Evolutionary conservation across 2,888 invertebrate species (phyloP).

Genomic region (Frankliniella fusca): DNA sequence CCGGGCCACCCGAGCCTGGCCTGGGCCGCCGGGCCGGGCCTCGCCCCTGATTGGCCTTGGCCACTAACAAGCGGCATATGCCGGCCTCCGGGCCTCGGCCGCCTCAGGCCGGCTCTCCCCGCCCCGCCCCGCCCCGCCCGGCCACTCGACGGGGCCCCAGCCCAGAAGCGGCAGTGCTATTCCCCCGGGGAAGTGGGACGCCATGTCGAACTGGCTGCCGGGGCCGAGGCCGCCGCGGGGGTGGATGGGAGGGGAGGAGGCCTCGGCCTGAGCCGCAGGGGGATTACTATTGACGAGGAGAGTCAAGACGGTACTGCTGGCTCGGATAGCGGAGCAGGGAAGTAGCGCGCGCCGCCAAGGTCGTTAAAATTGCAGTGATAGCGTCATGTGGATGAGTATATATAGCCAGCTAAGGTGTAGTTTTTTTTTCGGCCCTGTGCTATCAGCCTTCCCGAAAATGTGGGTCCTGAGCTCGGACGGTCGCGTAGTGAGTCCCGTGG

Average conservation of each 20-base stretch:
- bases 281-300: neutral
- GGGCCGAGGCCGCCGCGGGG: no score
- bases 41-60: neutral
- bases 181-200: neutral
- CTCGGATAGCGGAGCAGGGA: no score
- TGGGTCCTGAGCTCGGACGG: no score
- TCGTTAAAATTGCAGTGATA: no score
- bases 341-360: no score
- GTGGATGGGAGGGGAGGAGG: no score
- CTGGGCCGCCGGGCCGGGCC: neutral
- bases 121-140: neutral
- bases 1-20: neutral
- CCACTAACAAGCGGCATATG: constrained; percentile 24
- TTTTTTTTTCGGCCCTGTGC: no score
- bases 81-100: neutral
- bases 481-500: no score
- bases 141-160: neutral
- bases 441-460: no score
- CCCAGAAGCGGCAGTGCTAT: neutral
- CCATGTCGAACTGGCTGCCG: no score
- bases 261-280: neutral
- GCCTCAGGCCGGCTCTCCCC: neutral
- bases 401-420: no score
- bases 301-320: neutral
- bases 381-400: no score